phyloP scores from a whole-genome alignment of 2,888 invertebrate species.

The Lycophotia porphyrea region DNA sequence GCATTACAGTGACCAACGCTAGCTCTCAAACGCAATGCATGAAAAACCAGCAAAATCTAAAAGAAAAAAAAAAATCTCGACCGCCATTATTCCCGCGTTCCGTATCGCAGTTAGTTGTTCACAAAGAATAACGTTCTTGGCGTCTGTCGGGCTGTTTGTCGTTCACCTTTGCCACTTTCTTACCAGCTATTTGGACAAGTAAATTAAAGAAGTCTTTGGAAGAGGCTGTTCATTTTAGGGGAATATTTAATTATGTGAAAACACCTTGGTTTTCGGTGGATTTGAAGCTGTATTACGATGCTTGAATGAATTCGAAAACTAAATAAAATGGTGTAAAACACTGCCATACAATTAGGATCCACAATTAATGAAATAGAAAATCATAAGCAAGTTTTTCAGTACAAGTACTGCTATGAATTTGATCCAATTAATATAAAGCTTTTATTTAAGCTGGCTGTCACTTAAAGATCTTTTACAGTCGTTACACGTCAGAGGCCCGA shows the following conservation, averaged over 20 bases:
- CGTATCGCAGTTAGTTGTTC: conserved; percentile 50
- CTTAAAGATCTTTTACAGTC: too few relatives aligned
- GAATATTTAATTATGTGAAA: neutral
- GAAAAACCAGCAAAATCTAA: conserved; percentile 15
- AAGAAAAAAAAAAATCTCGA: conserved; percentile 14
- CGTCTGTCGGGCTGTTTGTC: conserved; percentile 40
- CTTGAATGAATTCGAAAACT: neutral
- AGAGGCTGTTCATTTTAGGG: neutral
- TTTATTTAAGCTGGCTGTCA: neutral
- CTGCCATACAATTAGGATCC: neutral
- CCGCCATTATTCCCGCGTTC: conserved; percentile 31
- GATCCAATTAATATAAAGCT: neutral
- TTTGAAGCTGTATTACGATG: neutral
- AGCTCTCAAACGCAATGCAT: neutral
- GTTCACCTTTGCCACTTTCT: conserved; percentile 53
- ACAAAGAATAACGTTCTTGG: conserved; percentile 52
- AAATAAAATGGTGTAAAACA: neutral
- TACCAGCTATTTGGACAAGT: conserved; percentile 24
- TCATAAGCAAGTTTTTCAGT: neutral
- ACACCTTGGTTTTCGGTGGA: neutral
- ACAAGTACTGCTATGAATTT: neutral
- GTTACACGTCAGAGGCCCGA: too few relatives aligned
- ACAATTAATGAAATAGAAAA: neutral
- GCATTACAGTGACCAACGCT: neutral
- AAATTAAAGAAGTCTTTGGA: conserved; percentile 17